Conservation (phyloP, 2,888 invertebrate species). For the Seira sanloemensis region DNA sequence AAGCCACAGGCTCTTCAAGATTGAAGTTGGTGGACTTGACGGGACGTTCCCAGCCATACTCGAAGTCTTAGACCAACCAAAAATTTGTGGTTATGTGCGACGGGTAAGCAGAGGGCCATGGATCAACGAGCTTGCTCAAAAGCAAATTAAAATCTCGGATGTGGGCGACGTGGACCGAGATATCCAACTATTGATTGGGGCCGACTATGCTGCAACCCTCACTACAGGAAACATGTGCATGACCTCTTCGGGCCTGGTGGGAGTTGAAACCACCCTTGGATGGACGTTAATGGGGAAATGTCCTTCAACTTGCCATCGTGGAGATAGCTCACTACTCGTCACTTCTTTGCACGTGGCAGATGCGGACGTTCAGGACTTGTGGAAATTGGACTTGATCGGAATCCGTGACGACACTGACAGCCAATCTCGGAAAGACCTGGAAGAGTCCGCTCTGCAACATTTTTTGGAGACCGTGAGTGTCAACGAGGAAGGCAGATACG, state of each 20-base stretch:
- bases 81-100: no score
- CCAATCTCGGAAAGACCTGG: slow-evolving; percentile 44
- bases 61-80: no score
- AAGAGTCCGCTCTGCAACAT: slow-evolving; percentile 15
- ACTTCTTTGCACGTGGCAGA: not conserved
- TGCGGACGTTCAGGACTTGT: slow-evolving; percentile 21
- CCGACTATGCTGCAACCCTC: not conserved
- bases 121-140: not conserved
- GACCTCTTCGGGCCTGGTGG: not conserved
- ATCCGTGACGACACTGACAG: slow-evolving; percentile 57
- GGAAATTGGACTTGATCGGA: slow-evolving; percentile 59
- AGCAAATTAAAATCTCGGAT: not conserved
- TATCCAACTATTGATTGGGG: slow-evolving; percentile 23
- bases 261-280: slow-evolving; percentile 2
- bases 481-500: slow-evolving; percentile 74
- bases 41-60: no score
- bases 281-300: slow-evolving; percentile 25
- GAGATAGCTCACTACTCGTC: slow-evolving; percentile 16
- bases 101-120: no score
- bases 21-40: no score
- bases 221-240: not conserved
- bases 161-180: not conserved
- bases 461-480: slow-evolving; percentile 71
- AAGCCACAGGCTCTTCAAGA: no score
- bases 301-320: not conserved